Evolutionary conservation across 2,888 invertebrate species (phyloP).

Genomic region (Glyphotaelius pellucidus): DNA sequence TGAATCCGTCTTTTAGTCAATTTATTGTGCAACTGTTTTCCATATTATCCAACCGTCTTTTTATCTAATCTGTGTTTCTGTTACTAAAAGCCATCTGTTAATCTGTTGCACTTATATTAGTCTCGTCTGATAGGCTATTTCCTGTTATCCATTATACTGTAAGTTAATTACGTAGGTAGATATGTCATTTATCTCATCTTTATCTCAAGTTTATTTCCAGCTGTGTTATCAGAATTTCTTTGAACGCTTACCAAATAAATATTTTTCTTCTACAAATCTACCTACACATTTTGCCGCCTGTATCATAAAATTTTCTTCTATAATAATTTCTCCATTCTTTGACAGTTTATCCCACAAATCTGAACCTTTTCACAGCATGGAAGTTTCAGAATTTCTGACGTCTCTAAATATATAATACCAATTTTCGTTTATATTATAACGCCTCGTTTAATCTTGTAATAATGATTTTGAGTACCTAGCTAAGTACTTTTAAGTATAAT

Average conservation of each 20-base stretch:
- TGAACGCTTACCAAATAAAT: not conserved
- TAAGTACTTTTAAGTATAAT: not conserved
- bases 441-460: not conserved
- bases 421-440: not conserved
- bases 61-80: not conserved
- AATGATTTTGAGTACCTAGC: not conserved
- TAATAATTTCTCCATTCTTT: not conserved
- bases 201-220: slow-evolving; percentile 2
- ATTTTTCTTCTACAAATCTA: not conserved
- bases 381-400: not conserved
- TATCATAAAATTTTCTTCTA: not conserved
- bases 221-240: not conserved
- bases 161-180: not conserved
- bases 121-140: not conserved
- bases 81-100: not conserved
- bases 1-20: not conserved
- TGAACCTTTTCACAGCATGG: not conserved
- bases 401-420: not conserved
- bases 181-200: not conserved
- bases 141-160: not conserved
- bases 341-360: not conserved
- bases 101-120: not conserved
- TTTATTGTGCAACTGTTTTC: not conserved
- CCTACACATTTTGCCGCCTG: not conserved
- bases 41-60: not conserved